Percentiles rank a stretch among this genome's conserved stretches.
These are phyloP conservation scores for Mystacides longicornis DNA, from an alignment of 2,888 invertebrate species.

Conservation along the genomic window DNA sequence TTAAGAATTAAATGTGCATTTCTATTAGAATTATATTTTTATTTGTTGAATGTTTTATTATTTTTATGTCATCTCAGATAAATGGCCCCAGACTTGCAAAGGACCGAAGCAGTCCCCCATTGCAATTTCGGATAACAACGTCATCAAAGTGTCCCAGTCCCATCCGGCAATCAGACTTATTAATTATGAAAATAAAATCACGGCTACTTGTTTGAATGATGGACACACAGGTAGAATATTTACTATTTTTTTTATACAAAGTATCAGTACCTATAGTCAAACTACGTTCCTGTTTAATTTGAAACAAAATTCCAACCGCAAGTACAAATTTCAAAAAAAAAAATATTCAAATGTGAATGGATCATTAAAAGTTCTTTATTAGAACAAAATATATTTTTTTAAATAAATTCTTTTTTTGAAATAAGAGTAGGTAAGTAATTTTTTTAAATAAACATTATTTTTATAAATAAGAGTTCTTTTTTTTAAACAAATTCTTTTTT, in stretches of 20 bases:
- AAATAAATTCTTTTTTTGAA: neutral
- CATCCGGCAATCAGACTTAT: slow-evolving; percentile 46
- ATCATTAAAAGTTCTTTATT: neutral
- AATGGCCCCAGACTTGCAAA: slow-evolving; percentile 18
- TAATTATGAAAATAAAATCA: slow-evolving; percentile 47
- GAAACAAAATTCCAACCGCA: no score
- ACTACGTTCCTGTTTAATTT: no score
- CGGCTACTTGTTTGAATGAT: slow-evolving; percentile 53
- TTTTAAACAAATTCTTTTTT: no score
- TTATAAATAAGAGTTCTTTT: no score
- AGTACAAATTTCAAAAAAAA: neutral
- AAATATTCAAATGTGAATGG: neutral
- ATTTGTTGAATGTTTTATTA: neutral
- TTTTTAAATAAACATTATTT: no score
- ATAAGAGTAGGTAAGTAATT: neutral
- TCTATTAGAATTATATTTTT: neutral
- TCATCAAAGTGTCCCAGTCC: slow-evolving; percentile 35
- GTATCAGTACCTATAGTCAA: no score
- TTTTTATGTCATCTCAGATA: no score
- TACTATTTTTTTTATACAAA: neutral
- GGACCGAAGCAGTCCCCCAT: slow-evolving; percentile 42
- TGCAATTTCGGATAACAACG: slow-evolving; percentile 34
- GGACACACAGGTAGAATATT: slow-evolving; percentile 56
- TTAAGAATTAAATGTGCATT: neutral
- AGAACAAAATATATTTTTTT: neutral